Percentiles rank a stretch among this genome's conserved stretches.
Evolutionary conservation across 2,888 invertebrate species (phyloP).

Genomic region (Trichogramma evanescens): DNA sequence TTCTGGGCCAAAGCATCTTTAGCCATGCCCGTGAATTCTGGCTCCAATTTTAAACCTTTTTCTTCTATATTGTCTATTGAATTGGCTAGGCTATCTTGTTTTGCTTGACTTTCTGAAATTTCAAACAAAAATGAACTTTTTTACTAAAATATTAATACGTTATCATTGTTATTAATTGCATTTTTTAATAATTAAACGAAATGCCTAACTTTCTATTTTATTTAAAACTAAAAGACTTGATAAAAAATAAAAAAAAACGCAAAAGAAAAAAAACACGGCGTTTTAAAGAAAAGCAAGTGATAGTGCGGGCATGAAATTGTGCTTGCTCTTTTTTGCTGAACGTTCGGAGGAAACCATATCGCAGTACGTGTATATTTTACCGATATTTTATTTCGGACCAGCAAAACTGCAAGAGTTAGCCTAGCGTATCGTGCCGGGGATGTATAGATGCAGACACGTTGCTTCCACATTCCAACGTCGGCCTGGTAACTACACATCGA

Average conservation of each 20-base stretch:
- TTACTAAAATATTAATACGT: background rate
- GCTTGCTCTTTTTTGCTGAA: background rate
- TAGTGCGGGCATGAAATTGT: no score
- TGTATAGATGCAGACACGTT: no score
- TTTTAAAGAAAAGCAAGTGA: background rate
- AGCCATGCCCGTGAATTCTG: constrained; percentile 30
- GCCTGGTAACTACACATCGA: background rate
- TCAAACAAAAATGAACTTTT: no score
- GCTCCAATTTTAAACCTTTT: constrained; percentile 21
- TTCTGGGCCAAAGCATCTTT: constrained; percentile 49
- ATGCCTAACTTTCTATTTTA: background rate
- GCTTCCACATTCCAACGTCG: background rate
- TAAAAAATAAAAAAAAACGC: background rate
- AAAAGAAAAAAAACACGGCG: background rate
- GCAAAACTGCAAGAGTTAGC: background rate
- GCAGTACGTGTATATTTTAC: background rate
- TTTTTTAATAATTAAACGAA: background rate
- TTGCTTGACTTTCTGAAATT: constrained; percentile 36
- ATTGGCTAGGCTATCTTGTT: constrained; percentile 33
- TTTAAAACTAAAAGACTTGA: background rate
- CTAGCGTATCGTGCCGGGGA: no score
- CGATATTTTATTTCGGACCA: constrained; percentile 1
- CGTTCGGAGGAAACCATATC: background rate
- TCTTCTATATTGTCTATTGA: constrained; percentile 30
- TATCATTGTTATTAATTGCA: background rate